A percentile compares a stretch with the other conserved stretches of the same genome.
Conservation (phyloP, 2,888 invertebrate species). For the Bembecia ichneumoniformis region DNA sequence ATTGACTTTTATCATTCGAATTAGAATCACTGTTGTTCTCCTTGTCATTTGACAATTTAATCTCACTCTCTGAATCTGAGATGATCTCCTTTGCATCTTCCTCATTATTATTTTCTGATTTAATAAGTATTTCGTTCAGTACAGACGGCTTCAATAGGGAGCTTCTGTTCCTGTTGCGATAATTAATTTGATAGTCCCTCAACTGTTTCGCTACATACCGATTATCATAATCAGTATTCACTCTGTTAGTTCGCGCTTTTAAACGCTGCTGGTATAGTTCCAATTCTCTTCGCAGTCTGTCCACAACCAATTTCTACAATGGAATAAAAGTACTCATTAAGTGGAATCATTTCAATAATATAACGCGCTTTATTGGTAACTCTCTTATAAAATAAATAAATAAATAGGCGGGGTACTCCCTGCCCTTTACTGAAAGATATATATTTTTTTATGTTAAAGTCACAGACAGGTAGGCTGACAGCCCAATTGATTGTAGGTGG, state of each 20-base stretch:
- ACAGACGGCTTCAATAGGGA: conserved; percentile 62
- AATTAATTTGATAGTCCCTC: conserved; percentile 54
- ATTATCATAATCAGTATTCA: conserved; percentile 57
- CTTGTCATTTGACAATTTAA: conserved; percentile 43
- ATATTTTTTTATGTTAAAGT: too few species aligned
- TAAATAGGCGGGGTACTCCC: too few species aligned
- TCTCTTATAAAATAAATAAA: too few species aligned
- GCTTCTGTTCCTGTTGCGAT: conserved; percentile 41
- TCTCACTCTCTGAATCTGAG: conserved; percentile 53
- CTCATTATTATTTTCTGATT: conserved; percentile 46
- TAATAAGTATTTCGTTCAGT: conserved; percentile 59
- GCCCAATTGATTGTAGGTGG: too few species aligned
- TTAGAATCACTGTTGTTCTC: conserved; percentile 51
- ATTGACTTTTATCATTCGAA: conserved; percentile 42
- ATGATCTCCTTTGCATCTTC: conserved; percentile 36
- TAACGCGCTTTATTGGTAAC: too few species aligned
- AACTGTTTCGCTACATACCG: conserved; percentile 59
- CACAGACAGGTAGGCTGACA: too few species aligned
- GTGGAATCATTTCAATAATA: too few species aligned
- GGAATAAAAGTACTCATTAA: neutral
- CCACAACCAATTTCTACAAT: conserved; percentile 69
- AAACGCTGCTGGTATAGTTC: conserved; percentile 66
- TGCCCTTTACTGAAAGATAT: too few species aligned
- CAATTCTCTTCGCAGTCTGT: conserved; percentile 69
- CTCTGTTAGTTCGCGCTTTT: conserved; percentile 53